A percentile compares a stretch with the other conserved stretches of the same genome.
Evolutionary conservation across 2,113 vertebrate genomes (phyloP).

Genomic region (Dasyprocta punctata): DNA sequence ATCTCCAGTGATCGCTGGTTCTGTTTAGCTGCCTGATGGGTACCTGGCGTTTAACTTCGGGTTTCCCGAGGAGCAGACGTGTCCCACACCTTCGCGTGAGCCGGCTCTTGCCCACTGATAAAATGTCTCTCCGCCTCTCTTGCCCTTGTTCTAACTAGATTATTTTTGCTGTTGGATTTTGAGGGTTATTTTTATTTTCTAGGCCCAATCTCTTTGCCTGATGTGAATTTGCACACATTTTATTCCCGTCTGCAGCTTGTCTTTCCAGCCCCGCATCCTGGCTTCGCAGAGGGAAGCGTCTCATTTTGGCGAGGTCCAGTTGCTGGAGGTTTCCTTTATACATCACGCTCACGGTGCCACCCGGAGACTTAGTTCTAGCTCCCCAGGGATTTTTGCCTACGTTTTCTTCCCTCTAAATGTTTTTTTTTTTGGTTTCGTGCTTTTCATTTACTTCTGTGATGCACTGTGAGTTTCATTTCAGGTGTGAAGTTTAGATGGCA

Average conservation of each 20-base stretch:
- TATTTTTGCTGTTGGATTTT: not conserved
- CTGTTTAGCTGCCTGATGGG: too few species aligned
- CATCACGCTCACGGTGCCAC: rapidly evolving
- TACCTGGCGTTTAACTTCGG: too few species aligned
- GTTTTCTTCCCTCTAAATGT: not conserved
- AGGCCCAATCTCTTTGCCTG: not conserved
- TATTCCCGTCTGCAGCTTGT: not conserved
- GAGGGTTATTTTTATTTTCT: not conserved
- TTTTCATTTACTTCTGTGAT: not conserved
- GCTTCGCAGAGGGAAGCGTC: not conserved
- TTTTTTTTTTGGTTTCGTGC: not conserved
- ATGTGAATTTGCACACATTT: not conserved
- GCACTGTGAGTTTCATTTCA: not conserved
- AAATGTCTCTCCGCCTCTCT: too few species aligned
- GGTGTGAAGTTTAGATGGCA: not conserved
- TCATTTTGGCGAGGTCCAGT: not conserved
- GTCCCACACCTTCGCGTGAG: too few species aligned
- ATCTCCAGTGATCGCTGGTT: too few species aligned
- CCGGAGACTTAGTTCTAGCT: not conserved
- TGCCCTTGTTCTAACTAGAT: too few species aligned
- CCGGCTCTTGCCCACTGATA: too few species aligned
- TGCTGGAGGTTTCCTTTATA: not conserved
- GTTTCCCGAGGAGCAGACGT: too few species aligned
- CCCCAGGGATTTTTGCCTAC: not conserved
- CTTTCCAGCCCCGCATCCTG: not conserved